Conservation (phyloP, 2,113 vertebrate genomes). For the Galemys pyrenaicus region DNA sequence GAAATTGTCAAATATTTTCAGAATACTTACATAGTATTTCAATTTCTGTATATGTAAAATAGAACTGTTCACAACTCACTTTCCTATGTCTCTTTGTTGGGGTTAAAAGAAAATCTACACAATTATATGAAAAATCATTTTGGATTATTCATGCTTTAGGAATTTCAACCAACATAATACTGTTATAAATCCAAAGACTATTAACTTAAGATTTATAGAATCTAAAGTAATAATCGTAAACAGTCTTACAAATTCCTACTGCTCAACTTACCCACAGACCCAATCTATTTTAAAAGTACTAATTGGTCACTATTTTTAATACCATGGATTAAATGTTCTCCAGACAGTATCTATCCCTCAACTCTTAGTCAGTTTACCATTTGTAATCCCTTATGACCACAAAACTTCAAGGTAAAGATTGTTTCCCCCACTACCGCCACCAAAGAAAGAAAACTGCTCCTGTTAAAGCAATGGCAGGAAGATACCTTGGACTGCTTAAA, state of each 20-base stretch:
- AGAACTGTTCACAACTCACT: neutral
- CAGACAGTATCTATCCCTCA: neutral
- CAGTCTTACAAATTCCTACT: neutral
- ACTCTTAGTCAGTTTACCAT: neutral
- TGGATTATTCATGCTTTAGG: neutral
- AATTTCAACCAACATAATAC: neutral
- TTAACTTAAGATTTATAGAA: neutral
- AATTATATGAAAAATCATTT: neutral
- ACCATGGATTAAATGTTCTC: neutral
- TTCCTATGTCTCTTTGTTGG: neutral
- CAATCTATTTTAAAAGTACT: conserved; percentile 6
- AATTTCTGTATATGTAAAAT: conserved; percentile 44
- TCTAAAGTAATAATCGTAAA: neutral
- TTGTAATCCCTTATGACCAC: neutral
- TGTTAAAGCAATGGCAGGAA: neutral
- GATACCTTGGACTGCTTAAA: conserved; percentile 38
- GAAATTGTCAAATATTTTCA: neutral
- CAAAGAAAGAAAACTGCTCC: neutral
- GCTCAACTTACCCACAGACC: neutral
- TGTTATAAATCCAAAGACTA: conserved; percentile 3
- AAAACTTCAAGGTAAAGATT: neutral
- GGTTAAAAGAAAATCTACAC: neutral
- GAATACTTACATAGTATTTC: neutral
- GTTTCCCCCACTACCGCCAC: neutral
- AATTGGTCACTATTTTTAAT: neutral